Evolutionary conservation across 37 sponge, comb jelly and placozoan species (phyloP), one percentile per base, ranked within the genome.

Genomic region (Beroe forskalii): DNA sequence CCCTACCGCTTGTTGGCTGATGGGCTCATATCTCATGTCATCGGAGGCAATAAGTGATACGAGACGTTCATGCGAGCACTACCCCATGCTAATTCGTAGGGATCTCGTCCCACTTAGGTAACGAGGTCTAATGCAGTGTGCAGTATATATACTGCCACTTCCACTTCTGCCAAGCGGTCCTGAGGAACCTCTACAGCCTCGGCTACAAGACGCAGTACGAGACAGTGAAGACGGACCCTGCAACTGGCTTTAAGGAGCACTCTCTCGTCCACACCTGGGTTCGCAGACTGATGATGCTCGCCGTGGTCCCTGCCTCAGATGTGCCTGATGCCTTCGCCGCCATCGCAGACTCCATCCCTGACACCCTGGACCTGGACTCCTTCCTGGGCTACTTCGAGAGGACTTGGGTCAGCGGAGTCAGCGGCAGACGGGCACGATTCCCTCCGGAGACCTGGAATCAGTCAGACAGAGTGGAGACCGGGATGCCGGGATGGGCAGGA

Each of bases 401-500:
- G n/a, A n/a, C n/a, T n/a, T n/a, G n/a, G n/a, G n/a, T n/a, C n/a
- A n/a, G n/a, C n/a, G n/a, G n/a, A n/a, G n/a, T n/a, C n/a, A n/a
- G n/a, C n/a, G n/a, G n/a, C n/a, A n/a, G n/a, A 48, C 55, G 55
- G 6, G 55, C 55, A 17, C 55, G 55, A 48, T 48, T 48, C 55
- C 55, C 55, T 48, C 55, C 12, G 12, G 55, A 48, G 55, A 48
- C 55, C 55, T 64, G 66, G 66, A 64, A 64, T 64, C 66, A 64
- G 66, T 22, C 31, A 8, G 66, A 64, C 66, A 8, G 66, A 64
- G 66, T n/a, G 14, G 31, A 64, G 66, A n/a, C 25, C 66, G 66
- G 66, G 25, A 64, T 64, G 66, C 25, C 66, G 66, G 66, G 25
- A 64, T 64, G 66, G 25, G 66, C 66, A 64, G 66, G 66, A 64